Percentiles rank a stretch among this genome's conserved stretches.
These are phyloP conservation scores for Sylvia atricapilla DNA, from an alignment of 2,113 vertebrate genomes.

Conservation along the genomic window DNA sequence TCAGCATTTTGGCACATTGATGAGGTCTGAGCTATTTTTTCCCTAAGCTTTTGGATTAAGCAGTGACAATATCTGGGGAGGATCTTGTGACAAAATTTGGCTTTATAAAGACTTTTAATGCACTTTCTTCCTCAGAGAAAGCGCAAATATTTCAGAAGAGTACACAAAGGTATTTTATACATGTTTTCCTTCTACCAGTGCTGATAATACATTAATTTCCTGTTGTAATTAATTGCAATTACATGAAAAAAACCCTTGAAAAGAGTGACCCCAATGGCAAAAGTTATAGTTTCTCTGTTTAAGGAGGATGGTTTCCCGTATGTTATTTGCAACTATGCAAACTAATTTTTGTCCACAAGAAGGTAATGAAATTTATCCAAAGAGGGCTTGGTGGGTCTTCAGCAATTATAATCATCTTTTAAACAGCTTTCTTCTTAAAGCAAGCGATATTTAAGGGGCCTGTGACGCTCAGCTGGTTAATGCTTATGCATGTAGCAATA, in stretches of 20 bases:
- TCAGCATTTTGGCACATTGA: neutral
- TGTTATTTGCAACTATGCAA: neutral
- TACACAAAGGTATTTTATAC: neutral
- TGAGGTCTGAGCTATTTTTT: neutral
- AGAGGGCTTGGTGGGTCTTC: neutral
- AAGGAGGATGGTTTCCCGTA: neutral
- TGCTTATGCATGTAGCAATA: neutral
- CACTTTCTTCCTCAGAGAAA: neutral
- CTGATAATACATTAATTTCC: neutral
- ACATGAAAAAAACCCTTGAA: neutral
- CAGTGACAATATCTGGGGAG: neutral
- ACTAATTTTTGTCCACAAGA: neutral
- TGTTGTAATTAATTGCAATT: neutral
- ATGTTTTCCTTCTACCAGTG: neutral
- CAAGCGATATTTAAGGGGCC: neutral
- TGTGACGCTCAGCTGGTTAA: neutral
- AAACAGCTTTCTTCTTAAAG: neutral
- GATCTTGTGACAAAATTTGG: neutral
- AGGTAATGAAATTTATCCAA: neutral
- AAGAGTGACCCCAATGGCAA: neutral
- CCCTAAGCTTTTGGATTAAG: neutral
- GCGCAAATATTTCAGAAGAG: neutral
- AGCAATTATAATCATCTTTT: neutral
- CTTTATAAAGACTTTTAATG: neutral
- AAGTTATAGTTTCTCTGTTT: neutral